phyloP scores from a whole-genome alignment of 2,113 vertebrate genomes.

The Lepus americanus region DNA sequence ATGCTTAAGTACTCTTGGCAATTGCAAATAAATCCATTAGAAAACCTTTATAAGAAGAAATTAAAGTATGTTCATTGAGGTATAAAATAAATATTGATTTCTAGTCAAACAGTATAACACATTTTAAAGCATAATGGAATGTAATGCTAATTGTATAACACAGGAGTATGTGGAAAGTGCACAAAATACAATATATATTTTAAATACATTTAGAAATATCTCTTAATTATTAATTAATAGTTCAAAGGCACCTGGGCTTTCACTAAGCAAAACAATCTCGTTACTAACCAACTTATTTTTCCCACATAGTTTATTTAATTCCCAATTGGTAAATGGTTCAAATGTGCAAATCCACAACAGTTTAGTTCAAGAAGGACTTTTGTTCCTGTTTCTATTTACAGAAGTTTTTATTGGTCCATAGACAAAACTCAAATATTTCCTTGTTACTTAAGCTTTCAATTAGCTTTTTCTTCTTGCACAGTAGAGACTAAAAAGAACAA shows the following conservation, averaged over 20 bases:
- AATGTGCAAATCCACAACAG: conserved; percentile 2
- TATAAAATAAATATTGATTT: conserved; percentile 48
- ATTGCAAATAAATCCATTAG: conserved; percentile 23
- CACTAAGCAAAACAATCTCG: conserved; percentile 29
- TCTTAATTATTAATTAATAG: conserved; percentile 17
- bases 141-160: conserved; percentile 15
- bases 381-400: conserved; percentile 21
- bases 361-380: conserved; percentile 16
- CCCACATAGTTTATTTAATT: conserved; percentile 17
- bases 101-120: conserved; percentile 30
- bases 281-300: not conserved
- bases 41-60: conserved; percentile 33
- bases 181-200: conserved; percentile 26
- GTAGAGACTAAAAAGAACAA: conserved; percentile 10
- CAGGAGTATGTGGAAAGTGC: not conserved
- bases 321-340: conserved; percentile 16
- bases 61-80: not conserved
- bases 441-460: conserved; percentile 36
- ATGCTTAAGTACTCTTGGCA: conserved; percentile 31
- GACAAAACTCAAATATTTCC: not conserved
- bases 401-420: not conserved
- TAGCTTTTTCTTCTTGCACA: not conserved
- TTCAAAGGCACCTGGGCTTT: not conserved
- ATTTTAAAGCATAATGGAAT: not conserved
- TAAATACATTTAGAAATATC: conserved; percentile 42